Evolutionary conservation across 2,113 vertebrate species (phyloP).

Genomic region (Andinoacara biseriatus): DNA sequence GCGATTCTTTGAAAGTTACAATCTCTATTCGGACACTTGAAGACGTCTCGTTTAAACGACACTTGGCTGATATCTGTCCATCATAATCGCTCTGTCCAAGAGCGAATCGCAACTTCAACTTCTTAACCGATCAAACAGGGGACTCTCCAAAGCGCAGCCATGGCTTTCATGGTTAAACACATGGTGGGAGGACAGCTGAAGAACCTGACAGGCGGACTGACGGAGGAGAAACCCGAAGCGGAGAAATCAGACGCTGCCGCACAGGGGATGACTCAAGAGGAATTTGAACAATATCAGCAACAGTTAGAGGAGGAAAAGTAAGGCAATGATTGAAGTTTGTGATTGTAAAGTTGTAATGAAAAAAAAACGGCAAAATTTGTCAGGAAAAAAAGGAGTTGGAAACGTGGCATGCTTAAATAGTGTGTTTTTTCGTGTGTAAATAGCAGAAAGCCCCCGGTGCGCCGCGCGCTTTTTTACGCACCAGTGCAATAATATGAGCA

Average conservation of each 20-base stretch:
- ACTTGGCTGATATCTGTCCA: slow-evolving; percentile 23
- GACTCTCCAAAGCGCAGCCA: slow-evolving; percentile 65
- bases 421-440: slow-evolving; percentile 20
- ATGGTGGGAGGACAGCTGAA: slow-evolving; percentile 97
- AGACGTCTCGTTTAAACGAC: slow-evolving; percentile 3
- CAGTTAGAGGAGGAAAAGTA: slow-evolving; percentile 98
- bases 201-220: slow-evolving; percentile 93
- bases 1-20: slow-evolving; percentile 12
- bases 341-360: not conserved
- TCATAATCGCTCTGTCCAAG: slow-evolving; percentile 21
- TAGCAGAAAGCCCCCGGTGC: slow-evolving; percentile 33
- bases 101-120: slow-evolving; percentile 47
- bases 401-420: not conserved
- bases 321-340: slow-evolving; percentile 66
- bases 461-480: slow-evolving; percentile 69
- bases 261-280: slow-evolving; percentile 95
- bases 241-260: slow-evolving; percentile 90
- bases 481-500: slow-evolving; percentile 55
- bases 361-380: not conserved
- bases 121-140: slow-evolving; percentile 30
- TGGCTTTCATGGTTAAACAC: slow-evolving; percentile 99
- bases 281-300: slow-evolving; percentile 95
- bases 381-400: not conserved
- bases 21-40: not conserved
- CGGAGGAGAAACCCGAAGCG: slow-evolving; percentile 89